Percentiles rank a stretch among this genome's conserved stretches.
phyloP scores from a whole-genome alignment of 2,113 vertebrate species.

The Anoura caudifer region DNA sequence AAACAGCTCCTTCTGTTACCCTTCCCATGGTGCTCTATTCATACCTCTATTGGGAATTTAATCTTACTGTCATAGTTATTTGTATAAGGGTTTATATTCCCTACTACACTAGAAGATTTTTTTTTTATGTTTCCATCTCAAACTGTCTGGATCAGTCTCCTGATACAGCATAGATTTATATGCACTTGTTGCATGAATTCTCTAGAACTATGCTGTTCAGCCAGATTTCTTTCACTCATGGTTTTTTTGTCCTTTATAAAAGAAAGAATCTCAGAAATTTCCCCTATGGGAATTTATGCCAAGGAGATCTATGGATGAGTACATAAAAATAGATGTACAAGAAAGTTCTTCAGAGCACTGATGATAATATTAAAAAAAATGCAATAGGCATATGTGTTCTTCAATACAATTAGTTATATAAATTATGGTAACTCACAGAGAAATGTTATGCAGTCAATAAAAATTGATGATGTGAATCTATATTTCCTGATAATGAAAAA shows the following conservation, averaged over 20 bases:
- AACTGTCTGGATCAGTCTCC: neutral
- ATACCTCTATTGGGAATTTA: neutral
- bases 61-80: conserved; percentile 16
- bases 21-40: neutral
- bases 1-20: neutral
- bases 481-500: neutral
- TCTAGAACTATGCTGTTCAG: neutral
- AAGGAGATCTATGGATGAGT: conserved; percentile 6
- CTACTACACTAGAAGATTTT: neutral
- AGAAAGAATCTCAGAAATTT: conserved; percentile 13
- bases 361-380: conserved; percentile 45
- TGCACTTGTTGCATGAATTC: neutral
- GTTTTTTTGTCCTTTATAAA: conserved; percentile 6
- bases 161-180: neutral
- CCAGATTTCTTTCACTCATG: neutral
- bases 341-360: conserved; percentile 24
- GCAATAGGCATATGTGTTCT: conserved; percentile 36
- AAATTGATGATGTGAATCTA: conserved; percentile 38
- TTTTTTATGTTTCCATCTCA: conserved; percentile 6
- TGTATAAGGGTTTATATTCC: neutral
- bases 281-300: neutral
- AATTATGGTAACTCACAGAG: conserved; percentile 20
- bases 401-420: conserved; percentile 55
- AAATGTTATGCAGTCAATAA: conserved; percentile 31
- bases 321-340: conserved; percentile 51